Conservation (phyloP, 2,888 invertebrate species). For the Miltochrista miniata region DNA sequence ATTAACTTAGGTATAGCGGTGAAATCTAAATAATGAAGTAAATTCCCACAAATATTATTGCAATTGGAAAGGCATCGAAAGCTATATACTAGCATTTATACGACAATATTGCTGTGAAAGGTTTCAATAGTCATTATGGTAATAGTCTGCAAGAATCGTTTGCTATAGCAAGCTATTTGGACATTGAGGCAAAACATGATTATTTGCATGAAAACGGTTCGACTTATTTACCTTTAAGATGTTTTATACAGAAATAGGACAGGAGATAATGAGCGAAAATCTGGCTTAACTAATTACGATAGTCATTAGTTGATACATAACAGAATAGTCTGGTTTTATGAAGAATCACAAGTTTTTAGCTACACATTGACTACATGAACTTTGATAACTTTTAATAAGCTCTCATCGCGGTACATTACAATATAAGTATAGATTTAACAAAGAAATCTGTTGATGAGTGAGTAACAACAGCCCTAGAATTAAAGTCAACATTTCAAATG, state of each 20-base stretch:
- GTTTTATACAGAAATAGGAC: not conserved
- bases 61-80: slow-evolving; percentile 1
- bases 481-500: too few species aligned
- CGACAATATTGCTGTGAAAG: not conserved
- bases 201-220: not conserved
- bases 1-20: not conserved
- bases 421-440: slow-evolving; percentile 2
- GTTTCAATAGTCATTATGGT: slow-evolving; percentile 5
- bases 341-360: too few species aligned
- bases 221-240: not conserved
- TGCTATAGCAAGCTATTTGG: not conserved
- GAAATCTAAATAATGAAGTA: not conserved
- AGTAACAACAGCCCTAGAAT: slow-evolving; percentile 10
- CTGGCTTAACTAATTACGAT: too few species aligned
- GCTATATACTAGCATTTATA: not conserved
- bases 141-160: not conserved
- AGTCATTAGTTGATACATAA: too few species aligned
- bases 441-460: slow-evolving; percentile 18
- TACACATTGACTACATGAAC: not conserved
- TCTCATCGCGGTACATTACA: slow-evolving; percentile 6
- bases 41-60: not conserved
- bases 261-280: too few species aligned
- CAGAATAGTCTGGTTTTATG: too few species aligned
- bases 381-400: not conserved
- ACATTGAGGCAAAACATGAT: not conserved